Conservation (phyloP, 2,888 invertebrate genomes). For the Idaea straminata region DNA sequence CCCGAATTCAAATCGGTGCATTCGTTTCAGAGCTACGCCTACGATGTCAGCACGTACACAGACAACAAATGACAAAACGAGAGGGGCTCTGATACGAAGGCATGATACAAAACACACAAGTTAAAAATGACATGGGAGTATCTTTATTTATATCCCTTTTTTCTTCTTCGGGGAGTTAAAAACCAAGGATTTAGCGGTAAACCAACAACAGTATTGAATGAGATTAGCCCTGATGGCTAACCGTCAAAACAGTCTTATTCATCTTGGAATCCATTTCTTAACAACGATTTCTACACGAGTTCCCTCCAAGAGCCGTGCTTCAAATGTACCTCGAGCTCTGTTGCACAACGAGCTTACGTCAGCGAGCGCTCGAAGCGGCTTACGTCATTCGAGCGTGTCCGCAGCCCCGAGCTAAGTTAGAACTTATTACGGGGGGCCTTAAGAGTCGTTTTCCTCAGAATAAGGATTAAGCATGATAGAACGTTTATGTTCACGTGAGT, state of each 20-base stretch:
- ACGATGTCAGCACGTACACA: no score
- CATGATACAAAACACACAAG: neutral
- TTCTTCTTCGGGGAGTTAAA: neutral
- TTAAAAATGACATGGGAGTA: no score
- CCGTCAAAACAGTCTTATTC: conserved; percentile 61
- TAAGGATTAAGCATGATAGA: conserved; percentile 64
- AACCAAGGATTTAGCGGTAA: neutral
- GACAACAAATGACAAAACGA: no score
- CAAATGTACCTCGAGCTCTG: conserved; percentile 73
- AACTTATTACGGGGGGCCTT: conserved; percentile 47
- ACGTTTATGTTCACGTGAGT: conserved; percentile 78
- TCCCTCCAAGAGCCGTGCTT: conserved; percentile 73
- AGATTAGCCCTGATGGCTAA: neutral
- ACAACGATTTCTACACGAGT: conserved; percentile 75
- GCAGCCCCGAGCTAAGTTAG: conserved; percentile 52
- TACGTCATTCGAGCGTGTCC: conserved; percentile 74
- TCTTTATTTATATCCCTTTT: neutral
- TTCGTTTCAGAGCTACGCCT: no score
- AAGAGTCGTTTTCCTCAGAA: conserved; percentile 50
- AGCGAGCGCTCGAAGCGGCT: conserved; percentile 74
- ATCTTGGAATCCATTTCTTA: conserved; percentile 64
- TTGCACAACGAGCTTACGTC: conserved; percentile 81
- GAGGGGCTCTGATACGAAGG: neutral
- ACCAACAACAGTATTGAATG: neutral
- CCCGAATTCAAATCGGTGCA: no score